These are phyloP conservation scores for Pasiphila rectangulata DNA, from an alignment of 2,888 invertebrate genomes.

Conservation along the genomic window DNA sequence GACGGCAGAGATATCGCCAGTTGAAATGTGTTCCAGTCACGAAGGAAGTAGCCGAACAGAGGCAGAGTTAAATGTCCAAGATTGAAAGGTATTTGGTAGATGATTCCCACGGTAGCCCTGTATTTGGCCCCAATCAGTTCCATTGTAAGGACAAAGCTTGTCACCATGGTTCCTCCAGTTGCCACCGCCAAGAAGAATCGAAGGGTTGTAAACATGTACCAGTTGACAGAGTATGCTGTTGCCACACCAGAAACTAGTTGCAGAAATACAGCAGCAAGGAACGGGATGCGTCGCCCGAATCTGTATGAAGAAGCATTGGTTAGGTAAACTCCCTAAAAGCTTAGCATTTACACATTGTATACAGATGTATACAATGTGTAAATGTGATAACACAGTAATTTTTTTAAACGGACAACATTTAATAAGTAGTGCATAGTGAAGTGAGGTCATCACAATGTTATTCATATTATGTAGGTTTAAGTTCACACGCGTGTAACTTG, in stretches of 20 bases:
- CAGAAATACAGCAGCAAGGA: conserved; percentile 86
- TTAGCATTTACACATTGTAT: too few species aligned
- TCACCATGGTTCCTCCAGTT: conserved; percentile 92
- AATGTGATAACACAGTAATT: too few species aligned
- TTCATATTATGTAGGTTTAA: conserved; percentile 2
- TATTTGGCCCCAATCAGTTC: conserved; percentile 83
- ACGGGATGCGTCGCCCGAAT: conserved; percentile 87
- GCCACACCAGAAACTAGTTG: conserved; percentile 86
- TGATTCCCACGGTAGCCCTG: conserved; percentile 86
- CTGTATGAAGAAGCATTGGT: conserved; percentile 57
- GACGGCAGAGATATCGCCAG: conserved; percentile 84
- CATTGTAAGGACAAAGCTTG: conserved; percentile 86
- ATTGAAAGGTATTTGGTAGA: conserved; percentile 85
- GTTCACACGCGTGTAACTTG: conserved; percentile 8
- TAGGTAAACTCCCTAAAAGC: not conserved
- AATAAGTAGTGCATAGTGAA: not conserved
- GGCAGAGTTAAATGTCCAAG: conserved; percentile 84
- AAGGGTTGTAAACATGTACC: conserved; percentile 84
- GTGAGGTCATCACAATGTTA: conserved; percentile 21
- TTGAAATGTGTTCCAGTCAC: conserved; percentile 85
- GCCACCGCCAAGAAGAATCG: conserved; percentile 87
- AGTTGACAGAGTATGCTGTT: conserved; percentile 85
- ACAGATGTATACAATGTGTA: not conserved
- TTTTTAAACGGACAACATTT: conserved; percentile 24
- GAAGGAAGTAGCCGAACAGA: conserved; percentile 82